Percentiles rank a stretch among this genome's conserved stretches.
These are phyloP conservation scores for Lycocerus yunnanus DNA, from an alignment of 2,888 invertebrate species.

Conservation along the genomic window DNA sequence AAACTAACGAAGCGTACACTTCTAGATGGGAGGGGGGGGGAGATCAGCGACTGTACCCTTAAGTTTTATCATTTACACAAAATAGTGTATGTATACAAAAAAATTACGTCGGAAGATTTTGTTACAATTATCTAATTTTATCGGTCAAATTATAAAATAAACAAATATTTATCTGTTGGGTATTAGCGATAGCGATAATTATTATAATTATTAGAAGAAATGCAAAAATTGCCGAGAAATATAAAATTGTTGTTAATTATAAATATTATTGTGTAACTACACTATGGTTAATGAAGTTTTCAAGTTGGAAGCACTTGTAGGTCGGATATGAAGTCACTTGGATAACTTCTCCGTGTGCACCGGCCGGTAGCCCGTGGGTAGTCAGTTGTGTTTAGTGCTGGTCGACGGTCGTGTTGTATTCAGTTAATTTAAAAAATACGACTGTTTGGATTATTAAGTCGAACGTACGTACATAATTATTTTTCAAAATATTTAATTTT, in stretches of 20 bases:
- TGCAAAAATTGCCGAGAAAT: neutral
- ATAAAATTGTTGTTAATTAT: neutral
- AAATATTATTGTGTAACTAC: neutral
- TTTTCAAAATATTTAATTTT: neutral
- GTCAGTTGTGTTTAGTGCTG: neutral
- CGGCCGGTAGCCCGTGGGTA: neutral
- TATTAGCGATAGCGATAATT: neutral
- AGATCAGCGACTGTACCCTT: no score
- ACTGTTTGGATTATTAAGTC: neutral
- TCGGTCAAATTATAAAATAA: neutral
- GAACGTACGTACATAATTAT: neutral
- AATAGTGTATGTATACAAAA: neutral
- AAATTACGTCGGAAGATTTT: neutral
- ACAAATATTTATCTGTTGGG: no score
- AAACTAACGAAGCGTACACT: neutral
- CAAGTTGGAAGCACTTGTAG: slow-evolving; percentile 5
- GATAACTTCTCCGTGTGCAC: slow-evolving; percentile 1
- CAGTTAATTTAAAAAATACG: neutral
- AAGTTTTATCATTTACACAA: neutral
- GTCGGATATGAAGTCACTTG: slow-evolving; percentile 4
- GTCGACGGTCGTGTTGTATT: neutral
- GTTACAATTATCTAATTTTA: neutral
- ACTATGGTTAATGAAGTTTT: neutral
- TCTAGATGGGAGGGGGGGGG: neutral
- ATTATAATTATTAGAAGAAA: neutral